Percentiles rank a stretch among this genome's conserved stretches.
phyloP scores from a whole-genome alignment of 2,888 invertebrate species.

The Magallana nippona region DNA sequence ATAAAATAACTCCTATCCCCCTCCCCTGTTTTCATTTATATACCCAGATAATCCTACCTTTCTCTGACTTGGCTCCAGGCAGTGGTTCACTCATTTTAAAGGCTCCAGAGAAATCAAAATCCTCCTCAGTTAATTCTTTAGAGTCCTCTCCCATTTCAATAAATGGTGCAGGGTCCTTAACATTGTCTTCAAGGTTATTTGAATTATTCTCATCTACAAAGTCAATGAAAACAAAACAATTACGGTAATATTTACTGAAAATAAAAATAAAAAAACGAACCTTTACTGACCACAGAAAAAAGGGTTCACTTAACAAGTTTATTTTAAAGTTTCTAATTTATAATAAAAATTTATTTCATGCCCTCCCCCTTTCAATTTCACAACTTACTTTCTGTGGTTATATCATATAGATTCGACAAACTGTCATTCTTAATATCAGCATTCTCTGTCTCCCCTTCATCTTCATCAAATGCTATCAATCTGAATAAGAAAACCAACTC shows the following conservation, averaged over 20 bases:
- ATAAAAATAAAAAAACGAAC: too few species aligned
- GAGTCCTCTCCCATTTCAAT: slow-evolving; percentile 74
- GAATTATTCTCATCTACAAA: slow-evolving; percentile 15
- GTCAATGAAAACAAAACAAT: too few species aligned
- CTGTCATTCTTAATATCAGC: slow-evolving; percentile 60
- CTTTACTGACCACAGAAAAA: too few species aligned
- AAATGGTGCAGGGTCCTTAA: slow-evolving; percentile 62
- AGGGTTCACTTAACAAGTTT: neutral
- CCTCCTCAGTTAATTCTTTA: slow-evolving; percentile 58
- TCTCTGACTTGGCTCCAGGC: neutral
- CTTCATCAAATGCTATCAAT: slow-evolving; percentile 62
- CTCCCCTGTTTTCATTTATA: neutral
- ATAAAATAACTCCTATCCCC: too few species aligned
- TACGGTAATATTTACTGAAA: too few species aligned
- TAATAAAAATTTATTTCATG: neutral
- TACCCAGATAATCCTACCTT: neutral
- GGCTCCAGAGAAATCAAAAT: slow-evolving; percentile 64
- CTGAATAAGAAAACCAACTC: slow-evolving; percentile 48
- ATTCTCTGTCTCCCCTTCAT: slow-evolving; percentile 52
- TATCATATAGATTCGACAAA: slow-evolving; percentile 62
- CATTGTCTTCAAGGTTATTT: slow-evolving; percentile 6
- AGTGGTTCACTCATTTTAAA: slow-evolving; percentile 1
- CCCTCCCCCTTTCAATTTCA: neutral
- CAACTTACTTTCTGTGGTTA: slow-evolving; percentile 43
- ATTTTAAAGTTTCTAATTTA: neutral